Conservation (phyloP, 1,140 invertebrate genomes). For the Diploscapter pachys region DNA sequence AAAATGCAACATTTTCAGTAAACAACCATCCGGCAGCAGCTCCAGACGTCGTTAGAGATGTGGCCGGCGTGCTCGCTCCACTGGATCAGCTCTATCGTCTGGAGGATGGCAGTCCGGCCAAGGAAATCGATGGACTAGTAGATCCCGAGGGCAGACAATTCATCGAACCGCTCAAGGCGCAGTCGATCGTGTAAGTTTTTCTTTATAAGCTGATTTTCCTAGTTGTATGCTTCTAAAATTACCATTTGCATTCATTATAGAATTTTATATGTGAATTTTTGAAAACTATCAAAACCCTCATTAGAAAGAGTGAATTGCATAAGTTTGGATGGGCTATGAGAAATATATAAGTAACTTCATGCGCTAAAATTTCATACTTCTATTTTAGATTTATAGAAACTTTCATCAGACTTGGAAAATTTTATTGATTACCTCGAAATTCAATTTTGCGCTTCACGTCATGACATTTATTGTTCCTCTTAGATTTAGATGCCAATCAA, state of each 20-base stretch:
- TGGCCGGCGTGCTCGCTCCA: constrained; percentile 4
- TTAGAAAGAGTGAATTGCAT: too few species aligned
- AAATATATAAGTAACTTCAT: too few species aligned
- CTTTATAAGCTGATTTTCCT: background rate
- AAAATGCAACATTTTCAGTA: constrained; percentile 2
- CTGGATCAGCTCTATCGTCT: background rate
- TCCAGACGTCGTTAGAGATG: constrained; percentile 9
- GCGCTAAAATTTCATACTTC: too few species aligned
- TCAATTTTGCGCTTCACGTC: background rate
- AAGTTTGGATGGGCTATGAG: too few species aligned
- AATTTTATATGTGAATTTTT: constrained; percentile 6
- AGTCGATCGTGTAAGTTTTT: constrained; percentile 5
- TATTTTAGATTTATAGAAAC: too few species aligned
- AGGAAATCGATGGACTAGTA: constrained; percentile 2
- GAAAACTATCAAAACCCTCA: too few species aligned
- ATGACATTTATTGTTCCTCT: background rate
- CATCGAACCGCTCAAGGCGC: constrained; percentile 13
- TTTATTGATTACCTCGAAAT: too few species aligned
- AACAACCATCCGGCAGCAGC: constrained; percentile 22
- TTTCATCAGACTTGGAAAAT: too few species aligned
- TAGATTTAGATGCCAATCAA: too few species aligned
- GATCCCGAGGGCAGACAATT: constrained; percentile 21
- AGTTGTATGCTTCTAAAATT: background rate
- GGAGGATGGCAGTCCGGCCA: constrained; percentile 6
- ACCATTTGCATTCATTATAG: constrained; percentile 7